Evolutionary conservation across 2,797 vertebrate genomes (phyloP), one percentile per base, ranked within the genome.

Genomic region (Eurystomus glaucurus): DNA sequence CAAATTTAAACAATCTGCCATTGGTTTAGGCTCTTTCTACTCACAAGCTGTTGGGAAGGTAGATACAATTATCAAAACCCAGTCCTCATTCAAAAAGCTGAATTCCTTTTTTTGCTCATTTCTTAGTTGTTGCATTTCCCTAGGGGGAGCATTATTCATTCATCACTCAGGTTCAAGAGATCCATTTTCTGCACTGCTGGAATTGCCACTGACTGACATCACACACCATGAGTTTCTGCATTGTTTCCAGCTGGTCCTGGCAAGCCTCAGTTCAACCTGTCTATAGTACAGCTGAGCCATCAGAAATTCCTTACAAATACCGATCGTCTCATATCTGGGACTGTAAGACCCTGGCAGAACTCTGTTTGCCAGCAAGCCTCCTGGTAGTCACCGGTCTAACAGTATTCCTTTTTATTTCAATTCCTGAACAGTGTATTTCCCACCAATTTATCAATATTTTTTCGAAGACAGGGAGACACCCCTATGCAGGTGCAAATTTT

Each of bases 231-330:
- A 72, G 9, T 14, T 71, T 15, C 51, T 54, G 14, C 33, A 4
- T 46, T 31, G 14, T 7, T 45, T 17, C 31, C 55, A 74, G 51
- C 13, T 51, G 35, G 29, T 37, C 35, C 39, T 37, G 14, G 25
- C 51, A 68, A 84, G 22, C 20, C 48, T 50, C 62, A 52, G 46
- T 12, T 62, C 35, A 8, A 14, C 16, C 25, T 7, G 7, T 18
- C 33, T 10, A 0, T 4, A 35, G 11, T 2, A 1, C 1, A 41
- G 52, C 25, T 10, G 20, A 50, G n/a, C 45, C 45, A 11, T 20
- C 17, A 80, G 45, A 76, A 51, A 22, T 3, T 35, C 66, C 62
- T 31, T 35, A 31, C 26, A 57, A 82, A 20, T 11, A 21, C 33
- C 7, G 1, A 54, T 35, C 14, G n/a, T 60, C 22, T 50, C 9